Base-by-base conservation (phyloP, 2,113 vertebrate genomes). In the Cervus canadensis region DNA sequence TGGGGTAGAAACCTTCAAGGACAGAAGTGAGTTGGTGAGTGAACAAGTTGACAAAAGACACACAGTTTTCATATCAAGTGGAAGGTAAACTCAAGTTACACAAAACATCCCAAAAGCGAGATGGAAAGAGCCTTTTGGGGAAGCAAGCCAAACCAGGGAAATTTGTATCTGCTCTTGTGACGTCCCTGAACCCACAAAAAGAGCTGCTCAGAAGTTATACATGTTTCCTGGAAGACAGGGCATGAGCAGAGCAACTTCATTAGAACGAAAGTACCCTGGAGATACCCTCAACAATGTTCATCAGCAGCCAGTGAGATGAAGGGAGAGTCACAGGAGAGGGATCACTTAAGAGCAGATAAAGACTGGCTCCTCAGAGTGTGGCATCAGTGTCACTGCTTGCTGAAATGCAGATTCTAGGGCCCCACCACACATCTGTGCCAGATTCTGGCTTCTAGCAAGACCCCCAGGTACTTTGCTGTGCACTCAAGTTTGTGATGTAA, bases 81-180 rank as follows among this genome's bases (percentile, higher is more conserved):
- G 50, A 89, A 96, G 36, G 50, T 83, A 89, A n/a, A 97, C 95
- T 30, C 56, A 93, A 92, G 54, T 56, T 56, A 9, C 10, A 97
- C 4, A 60, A 74, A 82, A 45, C 48, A 91, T 83, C 33, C 60
- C 54, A 23, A 92, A 97, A 95, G 36, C 2, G 1, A 60, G 10
- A 40, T 21, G n/a, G 21, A 21, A 92, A 76, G 50, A 50, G 82
- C 1, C 40, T 50, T 54, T 78, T 36, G 54, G 5, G 19, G 85
- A 33, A 90, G 50, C 23, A 86, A 30, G 36, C 12, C n/a, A 28
- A 84, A 82, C 28, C 62, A 76, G 54, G 64, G 8, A 76, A 86
- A 48, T 36, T 19, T 54, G 11, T 25, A 23, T 82, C 48, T 48
- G 81, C 45, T 92, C 15, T 62, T 62, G 81, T n/a, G 15, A 86